Base-by-base conservation (phyloP, 2,113 vertebrate species). In the Egretta garzetta region DNA sequence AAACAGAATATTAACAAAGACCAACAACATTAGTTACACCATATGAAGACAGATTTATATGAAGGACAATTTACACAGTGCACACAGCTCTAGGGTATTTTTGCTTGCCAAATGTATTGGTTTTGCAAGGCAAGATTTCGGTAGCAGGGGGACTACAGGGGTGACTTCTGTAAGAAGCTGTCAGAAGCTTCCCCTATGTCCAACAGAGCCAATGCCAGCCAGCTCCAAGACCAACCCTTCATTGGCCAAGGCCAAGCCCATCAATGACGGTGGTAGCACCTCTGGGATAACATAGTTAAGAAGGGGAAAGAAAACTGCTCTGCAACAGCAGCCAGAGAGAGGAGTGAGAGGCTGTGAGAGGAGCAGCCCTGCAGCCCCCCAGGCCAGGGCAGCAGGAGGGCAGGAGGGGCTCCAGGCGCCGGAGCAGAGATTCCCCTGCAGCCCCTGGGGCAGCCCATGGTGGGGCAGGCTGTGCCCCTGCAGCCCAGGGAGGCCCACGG, bases 201-300 rank as follows among this genome's bases (percentile, higher is more conserved):
- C 1, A 1, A 60, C 23, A 24, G n/a, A 60, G 58, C 58, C 58
- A 60, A 60, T 9, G 14, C n/a, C 58, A 60, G n/a, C 58, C 1
- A 1, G 33, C 4, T 16, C 58, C 58, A 35, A 35, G 58, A 59
- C 3, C 4, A 14, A 59, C n/a, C 14, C 9, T 1, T 6, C 3
- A 1, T 14, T 59, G 33, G n/a, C 33, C 22, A 4, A 59, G 33
- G 22, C 58, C 0, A 2, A 59, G 21, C 58, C 22, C 58, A 59
- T 59, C 58, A 35, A 22, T 13, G 1, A 59, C 1, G 2, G 58
- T 59, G 58, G 14, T 59, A 59, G 13, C 9, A 1, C 22, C 33
- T 59, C 22, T 35, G 58, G 22, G 58, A 59, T 59, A 35, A 35
- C 58, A 7, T 16, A 35, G 6, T 24, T 59, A 35, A 24, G 33